Conservation (phyloP, 2,888 invertebrate species). For the Penaeus monodon region DNA sequence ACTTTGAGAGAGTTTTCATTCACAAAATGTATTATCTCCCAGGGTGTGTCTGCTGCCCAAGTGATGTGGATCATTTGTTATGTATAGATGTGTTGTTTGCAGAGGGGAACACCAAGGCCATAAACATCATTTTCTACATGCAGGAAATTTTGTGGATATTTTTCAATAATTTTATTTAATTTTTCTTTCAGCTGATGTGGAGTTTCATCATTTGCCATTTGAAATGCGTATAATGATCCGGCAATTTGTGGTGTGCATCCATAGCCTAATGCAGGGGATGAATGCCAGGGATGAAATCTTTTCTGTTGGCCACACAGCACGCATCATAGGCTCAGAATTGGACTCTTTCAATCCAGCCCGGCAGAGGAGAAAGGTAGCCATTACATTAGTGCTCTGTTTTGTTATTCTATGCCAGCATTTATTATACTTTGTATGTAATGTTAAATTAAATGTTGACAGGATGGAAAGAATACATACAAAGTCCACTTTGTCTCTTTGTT, state of each 20-base stretch:
- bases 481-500: too few species aligned
- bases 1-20: too few species aligned
- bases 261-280: conserved; percentile 75
- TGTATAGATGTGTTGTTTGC: too few species aligned
- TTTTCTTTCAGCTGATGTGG: conserved; percentile 63
- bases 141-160: too few species aligned
- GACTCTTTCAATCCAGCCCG: conserved; percentile 75
- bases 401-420: neutral
- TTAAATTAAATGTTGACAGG: too few species aligned
- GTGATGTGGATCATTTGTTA: too few species aligned
- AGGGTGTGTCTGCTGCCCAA: too few species aligned
- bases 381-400: neutral
- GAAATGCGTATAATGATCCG: conserved; percentile 72
- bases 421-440: too few species aligned
- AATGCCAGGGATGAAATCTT: conserved; percentile 78
- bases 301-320: conserved; percentile 77
- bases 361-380: conserved; percentile 74
- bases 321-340: conserved; percentile 75
- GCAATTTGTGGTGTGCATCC: conserved; percentile 73
- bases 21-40: too few species aligned
- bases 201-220: conserved; percentile 69
- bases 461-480: too few species aligned
- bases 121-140: too few species aligned
- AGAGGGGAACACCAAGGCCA: too few species aligned
- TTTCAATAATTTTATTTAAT: neutral